Evolutionary conservation across 1,140 invertebrate species (phyloP), one percentile per base, ranked within the genome.

Genomic region (Bombus breviceps): DNA sequence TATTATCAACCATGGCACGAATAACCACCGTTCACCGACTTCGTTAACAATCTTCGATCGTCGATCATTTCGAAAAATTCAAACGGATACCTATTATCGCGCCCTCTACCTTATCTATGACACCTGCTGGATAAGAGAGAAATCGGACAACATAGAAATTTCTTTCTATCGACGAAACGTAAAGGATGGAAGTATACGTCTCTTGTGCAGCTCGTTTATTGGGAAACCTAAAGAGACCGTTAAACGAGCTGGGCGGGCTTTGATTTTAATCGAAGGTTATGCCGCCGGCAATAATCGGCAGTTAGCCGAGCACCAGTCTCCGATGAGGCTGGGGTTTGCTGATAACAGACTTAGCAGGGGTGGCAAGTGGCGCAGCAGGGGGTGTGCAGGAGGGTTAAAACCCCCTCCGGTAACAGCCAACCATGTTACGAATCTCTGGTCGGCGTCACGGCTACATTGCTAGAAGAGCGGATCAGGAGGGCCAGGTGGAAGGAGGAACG

Each of bases 301-400:
- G 91, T 93, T 92, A 90, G 79, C 89, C 91, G 87, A 87, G 72
- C 80, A 43, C 86, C 89, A 47, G 86, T 64, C 86, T 85, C 77
- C 83, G 85, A 87, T 83, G 89, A 85, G 86, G 83, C 91, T 91
- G 91, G 90, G 76, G 73, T 85, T 85, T 80, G 91, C 89, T 92
- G 94, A 94, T 94, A 94, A 93, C 90, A 91, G 93, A 92, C 92
- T 94, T 93, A 93, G 86, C 85, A 71, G 41, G 84, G 79, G 87
- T 59, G 75, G 83, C 87, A 92, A 89, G 88, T 87, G 72, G 43
- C 69, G 91, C 78, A 32, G 66, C 57, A 41, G 28, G 75, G 12
- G 74, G 39, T 18, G 6, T 13, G 59, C 28, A 34, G 18, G 3
- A 6, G 57, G 74, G 43, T 81, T 66, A 86, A 80, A 77, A 73